Evolutionary conservation across 2,113 vertebrate species (phyloP).

Genomic region (Lamprologus ornatipinnis): DNA sequence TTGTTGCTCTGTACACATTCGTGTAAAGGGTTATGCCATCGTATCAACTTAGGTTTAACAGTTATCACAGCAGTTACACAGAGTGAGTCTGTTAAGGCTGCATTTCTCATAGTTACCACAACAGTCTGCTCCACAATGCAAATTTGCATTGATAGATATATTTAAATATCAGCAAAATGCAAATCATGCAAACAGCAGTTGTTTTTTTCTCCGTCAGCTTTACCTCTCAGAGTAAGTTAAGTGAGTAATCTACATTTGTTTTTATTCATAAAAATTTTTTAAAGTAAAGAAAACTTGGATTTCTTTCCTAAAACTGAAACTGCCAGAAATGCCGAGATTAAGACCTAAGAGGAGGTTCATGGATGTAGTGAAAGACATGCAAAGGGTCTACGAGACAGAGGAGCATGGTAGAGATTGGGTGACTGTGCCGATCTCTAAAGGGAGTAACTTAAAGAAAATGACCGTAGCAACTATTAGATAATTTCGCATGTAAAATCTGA

Average conservation of each 20-base stretch:
- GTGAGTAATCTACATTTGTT: not conserved
- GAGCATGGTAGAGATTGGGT: not conserved
- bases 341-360: not conserved
- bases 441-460: not conserved
- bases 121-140: not conserved
- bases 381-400: not conserved
- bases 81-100: not conserved
- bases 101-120: not conserved
- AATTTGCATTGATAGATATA: not conserved
- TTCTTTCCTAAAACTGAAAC: not conserved
- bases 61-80: not conserved
- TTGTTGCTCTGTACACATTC: not conserved
- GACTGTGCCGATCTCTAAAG: not conserved
- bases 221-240: not conserved
- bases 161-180: not conserved
- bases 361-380: not conserved
- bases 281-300: not conserved
- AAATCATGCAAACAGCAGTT: not conserved
- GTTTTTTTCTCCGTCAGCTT: not conserved
- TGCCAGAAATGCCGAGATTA: not conserved
- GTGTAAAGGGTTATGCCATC: not conserved
- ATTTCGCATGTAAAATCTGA: not conserved
- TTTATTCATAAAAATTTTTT: not conserved
- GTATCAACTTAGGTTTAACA: not conserved
- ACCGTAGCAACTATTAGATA: not conserved